phyloP scores from a whole-genome alignment of 2,888 invertebrate genomes.

The Kryphioiulus occultus region DNA sequence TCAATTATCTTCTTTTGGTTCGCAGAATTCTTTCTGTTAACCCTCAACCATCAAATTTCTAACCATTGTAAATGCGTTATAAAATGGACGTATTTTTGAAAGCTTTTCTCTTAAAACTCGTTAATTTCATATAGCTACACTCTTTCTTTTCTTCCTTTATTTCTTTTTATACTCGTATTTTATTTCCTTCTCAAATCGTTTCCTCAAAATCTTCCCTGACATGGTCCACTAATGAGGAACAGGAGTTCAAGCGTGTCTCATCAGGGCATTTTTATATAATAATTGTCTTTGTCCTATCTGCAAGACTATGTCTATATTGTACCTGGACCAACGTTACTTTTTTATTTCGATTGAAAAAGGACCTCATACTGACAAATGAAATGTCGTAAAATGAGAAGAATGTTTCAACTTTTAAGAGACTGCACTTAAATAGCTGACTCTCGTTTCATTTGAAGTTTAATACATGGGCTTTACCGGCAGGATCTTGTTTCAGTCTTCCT shows the following conservation, averaged over 20 bases:
- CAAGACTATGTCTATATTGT: constrained; percentile 21
- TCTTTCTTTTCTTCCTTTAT: not conserved
- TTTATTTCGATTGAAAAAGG: constrained; percentile 40
- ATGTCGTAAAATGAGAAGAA: constrained; percentile 50
- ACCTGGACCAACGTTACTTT: constrained; percentile 41
- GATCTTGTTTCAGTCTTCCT: constrained; percentile 11
- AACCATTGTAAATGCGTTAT: not conserved
- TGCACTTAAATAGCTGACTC: constrained; percentile 47
- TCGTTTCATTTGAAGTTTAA: constrained; percentile 42
- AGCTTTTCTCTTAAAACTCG: constrained; percentile 42
- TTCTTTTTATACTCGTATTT: constrained; percentile 34
- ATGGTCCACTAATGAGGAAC: constrained; percentile 38
- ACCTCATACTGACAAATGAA: constrained; percentile 49
- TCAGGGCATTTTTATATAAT: constrained; percentile 22
- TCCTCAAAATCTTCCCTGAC: not conserved
- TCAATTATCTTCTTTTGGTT: not conserved
- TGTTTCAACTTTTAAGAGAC: constrained; percentile 44
- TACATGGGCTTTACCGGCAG: constrained; percentile 17
- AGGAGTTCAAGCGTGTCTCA: constrained; percentile 45
- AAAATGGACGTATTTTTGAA: constrained; percentile 1
- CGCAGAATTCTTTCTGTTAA: not conserved
- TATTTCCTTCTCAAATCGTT: constrained; percentile 20
- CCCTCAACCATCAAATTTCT: not conserved
- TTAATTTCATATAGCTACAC: not conserved
- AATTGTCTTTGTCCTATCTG: constrained; percentile 38